Percentiles rank a stretch among this genome's conserved stretches.
Conservation (phyloP, 2,888 invertebrate species). For the Furcula furcula region DNA sequence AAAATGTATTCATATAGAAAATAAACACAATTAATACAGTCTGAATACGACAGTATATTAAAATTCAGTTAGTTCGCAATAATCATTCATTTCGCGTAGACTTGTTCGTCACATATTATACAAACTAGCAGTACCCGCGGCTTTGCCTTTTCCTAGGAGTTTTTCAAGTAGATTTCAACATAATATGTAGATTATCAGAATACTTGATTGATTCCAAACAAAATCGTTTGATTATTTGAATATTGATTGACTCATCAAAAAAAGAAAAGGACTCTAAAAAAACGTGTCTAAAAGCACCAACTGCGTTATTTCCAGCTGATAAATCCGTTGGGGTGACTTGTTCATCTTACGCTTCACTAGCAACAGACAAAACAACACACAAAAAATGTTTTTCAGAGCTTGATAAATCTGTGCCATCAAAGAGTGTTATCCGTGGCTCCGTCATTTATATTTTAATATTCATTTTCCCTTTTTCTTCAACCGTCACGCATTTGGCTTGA, state of each 20-base stretch:
- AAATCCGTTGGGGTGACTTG: constrained; percentile 40
- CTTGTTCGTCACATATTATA: no score
- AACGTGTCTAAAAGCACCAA: constrained; percentile 16
- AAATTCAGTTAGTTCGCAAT: no score
- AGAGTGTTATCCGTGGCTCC: constrained; percentile 30
- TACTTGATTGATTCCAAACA: no score
- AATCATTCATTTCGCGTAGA: no score
- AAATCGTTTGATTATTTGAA: background rate
- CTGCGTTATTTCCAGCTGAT: constrained; percentile 39
- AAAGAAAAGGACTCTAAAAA: constrained; percentile 5
- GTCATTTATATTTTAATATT: constrained; percentile 46
- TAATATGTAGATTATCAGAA: no score
- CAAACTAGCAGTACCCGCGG: no score
- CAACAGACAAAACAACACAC: constrained; percentile 30
- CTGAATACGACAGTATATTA: background rate
- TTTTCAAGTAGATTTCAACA: no score
- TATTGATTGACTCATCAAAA: background rate
- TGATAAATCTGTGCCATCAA: constrained; percentile 28
- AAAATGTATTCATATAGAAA: constrained; percentile 21
- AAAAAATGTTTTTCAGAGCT: constrained; percentile 30
- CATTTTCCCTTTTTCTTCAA: constrained; percentile 48
- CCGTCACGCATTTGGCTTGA: constrained; percentile 44
- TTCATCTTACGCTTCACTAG: constrained; percentile 43
- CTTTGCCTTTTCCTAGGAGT: no score
- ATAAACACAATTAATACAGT: constrained; percentile 27